A percentile compares a stretch with the other conserved stretches of the same genome.
Evolutionary conservation across 2,888 invertebrate species (phyloP).

Genomic region (Taphrorychus bicolor): DNA sequence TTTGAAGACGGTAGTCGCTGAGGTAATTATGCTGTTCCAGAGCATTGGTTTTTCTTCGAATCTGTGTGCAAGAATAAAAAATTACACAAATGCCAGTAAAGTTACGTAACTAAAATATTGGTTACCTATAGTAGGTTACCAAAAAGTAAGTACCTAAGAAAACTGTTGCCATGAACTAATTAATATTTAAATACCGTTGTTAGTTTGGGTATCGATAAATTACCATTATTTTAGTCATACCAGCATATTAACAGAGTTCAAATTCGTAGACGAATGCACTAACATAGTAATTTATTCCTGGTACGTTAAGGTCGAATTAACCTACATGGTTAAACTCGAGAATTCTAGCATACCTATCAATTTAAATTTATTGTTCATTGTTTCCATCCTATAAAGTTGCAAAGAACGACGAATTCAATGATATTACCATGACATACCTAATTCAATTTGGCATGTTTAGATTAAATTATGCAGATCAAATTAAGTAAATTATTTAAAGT

Average conservation of each 20-base stretch:
- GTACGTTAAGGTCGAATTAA: background rate
- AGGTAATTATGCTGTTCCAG: conserved; percentile 78
- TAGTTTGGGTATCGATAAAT: too few relatives aligned
- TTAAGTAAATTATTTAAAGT: background rate
- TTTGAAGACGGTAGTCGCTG: conserved; percentile 78
- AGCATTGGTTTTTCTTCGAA: conserved; percentile 73
- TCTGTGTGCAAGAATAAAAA: conserved; percentile 58
- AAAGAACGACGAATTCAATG: background rate
- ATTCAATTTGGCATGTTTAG: background rate
- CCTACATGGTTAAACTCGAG: background rate
- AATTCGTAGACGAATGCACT: too few relatives aligned
- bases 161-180: too few relatives aligned
- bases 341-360: too few relatives aligned
- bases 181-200: too few relatives aligned
- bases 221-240: too few relatives aligned
- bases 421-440: too few relatives aligned
- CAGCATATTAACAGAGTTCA: too few relatives aligned
- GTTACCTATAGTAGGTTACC: too few relatives aligned
- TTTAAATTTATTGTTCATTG: background rate
- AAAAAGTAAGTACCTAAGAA: too few relatives aligned
- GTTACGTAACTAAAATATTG: too few relatives aligned
- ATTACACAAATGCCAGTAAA: background rate
- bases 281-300: background rate
- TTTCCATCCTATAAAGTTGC: background rate
- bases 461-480: background rate